phyloP scores from a whole-genome alignment of 1,140 invertebrate genomes.

The Drosophila chauvacae region DNA sequence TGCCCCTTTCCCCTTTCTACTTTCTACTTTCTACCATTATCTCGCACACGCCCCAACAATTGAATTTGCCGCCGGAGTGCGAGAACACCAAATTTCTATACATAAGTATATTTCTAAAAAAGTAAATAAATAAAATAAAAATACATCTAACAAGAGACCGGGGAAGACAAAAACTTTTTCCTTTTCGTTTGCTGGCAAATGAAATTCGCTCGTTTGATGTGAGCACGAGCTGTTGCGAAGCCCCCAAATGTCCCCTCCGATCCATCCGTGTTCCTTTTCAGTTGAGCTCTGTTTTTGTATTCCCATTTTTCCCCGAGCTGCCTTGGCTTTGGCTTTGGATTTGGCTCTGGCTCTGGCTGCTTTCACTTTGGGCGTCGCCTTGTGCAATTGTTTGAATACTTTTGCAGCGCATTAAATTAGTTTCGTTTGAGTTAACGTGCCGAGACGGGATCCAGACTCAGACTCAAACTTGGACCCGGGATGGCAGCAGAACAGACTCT shows the following conservation, averaged over 20 bases:
- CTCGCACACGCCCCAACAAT: constrained; percentile 70
- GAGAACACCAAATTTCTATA: constrained; percentile 42
- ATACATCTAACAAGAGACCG: constrained; percentile 11
- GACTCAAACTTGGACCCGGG: constrained; percentile 15
- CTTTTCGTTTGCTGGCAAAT: constrained; percentile 76
- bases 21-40: constrained; percentile 3
- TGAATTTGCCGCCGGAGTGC: constrained; percentile 58
- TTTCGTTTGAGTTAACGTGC: constrained; percentile 83
- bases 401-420: constrained; percentile 83
- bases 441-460: constrained; percentile 53
- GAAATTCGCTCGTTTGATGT: constrained; percentile 80
- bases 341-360: constrained; percentile 41
- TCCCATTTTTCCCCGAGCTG: constrained; percentile 29
- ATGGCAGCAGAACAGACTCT: constrained; percentile 29
- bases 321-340: constrained; percentile 11
- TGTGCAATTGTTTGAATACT: constrained; percentile 83
- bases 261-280: constrained; percentile 24
- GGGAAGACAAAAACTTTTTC: constrained; percentile 69
- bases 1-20: neutral
- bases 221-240: constrained; percentile 57
- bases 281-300: constrained; percentile 39
- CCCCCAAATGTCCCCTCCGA: constrained; percentile 11
- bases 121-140: constrained; percentile 25
- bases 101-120: constrained; percentile 48
- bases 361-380: constrained; percentile 80